Evolutionary conservation across 2,113 vertebrate species (phyloP), one percentile per base, ranked within the genome.

Genomic region (Poeciliopsis prolifica): DNA sequence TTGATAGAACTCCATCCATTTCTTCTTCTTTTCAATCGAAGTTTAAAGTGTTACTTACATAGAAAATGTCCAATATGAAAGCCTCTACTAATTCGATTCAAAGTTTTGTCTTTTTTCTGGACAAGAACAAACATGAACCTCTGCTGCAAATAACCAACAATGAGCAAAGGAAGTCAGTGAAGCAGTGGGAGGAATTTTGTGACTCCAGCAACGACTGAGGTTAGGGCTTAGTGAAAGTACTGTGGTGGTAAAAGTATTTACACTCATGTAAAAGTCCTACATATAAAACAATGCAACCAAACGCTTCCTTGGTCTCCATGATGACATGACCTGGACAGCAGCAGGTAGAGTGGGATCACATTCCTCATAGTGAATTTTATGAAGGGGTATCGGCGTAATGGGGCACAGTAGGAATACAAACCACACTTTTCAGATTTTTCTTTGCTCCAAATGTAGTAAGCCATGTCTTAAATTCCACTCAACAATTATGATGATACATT

Each of bases 1-100:
- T 15, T 48, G 17, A 87, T 86, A 77, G 87, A 92, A n/a, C 65
- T 28, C 89, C 79, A 48, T 86, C 72, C 78, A 78, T 71, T 24
- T 24, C 22, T 58, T 67, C 61, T 24, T 11, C 8, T 1, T 30
- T 9, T 37, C 11, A 37, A 28, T 33, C 28, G 60, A n/a, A 42
- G 40, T 15, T 15, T 19, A 24, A 24, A 10, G 22, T 58, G 24
- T 1, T 22, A 8, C 7, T 58, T 58, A n/a, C 24, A 58, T 2
- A 5, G 5, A 4, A 19, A 54, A 22, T 19, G 24, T 54, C 19
- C 7, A 54, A 54, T 3, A 6, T 54, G 7, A 9, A 54, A 19
- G 0, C 17, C 17, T 24, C 48, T 51, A 54, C 19, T 22, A 54
- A 24, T 19, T 8, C 0, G 1, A 54, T 19, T 19, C 7, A 15